Conservation (phyloP, 1,140 invertebrate species). For the Heliconius eleuchia region DNA sequence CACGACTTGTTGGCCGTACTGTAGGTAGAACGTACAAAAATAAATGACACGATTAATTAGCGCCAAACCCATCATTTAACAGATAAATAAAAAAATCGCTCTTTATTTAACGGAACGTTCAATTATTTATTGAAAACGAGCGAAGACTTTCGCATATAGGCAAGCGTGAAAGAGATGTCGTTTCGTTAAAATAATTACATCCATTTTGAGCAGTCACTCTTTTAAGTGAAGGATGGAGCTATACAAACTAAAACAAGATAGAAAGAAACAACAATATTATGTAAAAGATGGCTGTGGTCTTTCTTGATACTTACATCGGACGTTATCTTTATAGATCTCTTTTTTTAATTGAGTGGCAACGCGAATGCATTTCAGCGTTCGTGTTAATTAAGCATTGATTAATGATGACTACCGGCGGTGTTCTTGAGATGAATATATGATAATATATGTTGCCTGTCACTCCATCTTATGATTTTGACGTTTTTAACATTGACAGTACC, state of each 20-base stretch:
- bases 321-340: slow-evolving; percentile 62
- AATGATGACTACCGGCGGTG: slow-evolving; percentile 61
- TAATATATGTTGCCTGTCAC: slow-evolving; percentile 14
- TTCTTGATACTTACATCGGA: slow-evolving; percentile 49
- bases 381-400: slow-evolving; percentile 67
- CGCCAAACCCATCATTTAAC: slow-evolving; percentile 44
- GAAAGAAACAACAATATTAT: slow-evolving; percentile 38
- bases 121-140: slow-evolving; percentile 36
- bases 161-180: slow-evolving; percentile 40
- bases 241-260: slow-evolving; percentile 27
- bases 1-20: no score
- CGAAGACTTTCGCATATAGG: background rate
- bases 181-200: slow-evolving; percentile 32
- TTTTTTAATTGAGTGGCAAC: slow-evolving; percentile 60
- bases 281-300: slow-evolving; percentile 49
- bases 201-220: slow-evolving; percentile 18
- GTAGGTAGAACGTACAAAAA: slow-evolving; percentile 33
- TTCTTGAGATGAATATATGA: slow-evolving; percentile 53
- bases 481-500: slow-evolving; percentile 6
- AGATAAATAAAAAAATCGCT: slow-evolving; percentile 39
- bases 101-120: slow-evolving; percentile 39
- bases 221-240: slow-evolving; percentile 23
- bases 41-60: slow-evolving; percentile 53
- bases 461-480: slow-evolving; percentile 1
- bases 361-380: slow-evolving; percentile 53